These are phyloP conservation scores for Cheilosia variabilis DNA, from an alignment of 2,888 invertebrate species.

Conservation along the genomic window DNA sequence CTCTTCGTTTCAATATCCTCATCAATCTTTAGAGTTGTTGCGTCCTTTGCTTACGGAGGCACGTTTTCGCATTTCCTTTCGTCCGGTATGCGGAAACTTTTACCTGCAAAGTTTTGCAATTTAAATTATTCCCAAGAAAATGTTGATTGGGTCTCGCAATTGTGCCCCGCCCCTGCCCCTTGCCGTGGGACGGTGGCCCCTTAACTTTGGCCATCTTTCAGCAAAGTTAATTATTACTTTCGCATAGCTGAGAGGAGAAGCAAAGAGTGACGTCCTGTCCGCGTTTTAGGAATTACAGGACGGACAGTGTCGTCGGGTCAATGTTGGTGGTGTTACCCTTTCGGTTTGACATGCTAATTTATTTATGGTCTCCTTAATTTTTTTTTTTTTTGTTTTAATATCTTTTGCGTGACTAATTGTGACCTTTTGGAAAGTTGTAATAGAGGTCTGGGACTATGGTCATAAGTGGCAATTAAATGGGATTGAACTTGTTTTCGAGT, in stretches of 20 bases:
- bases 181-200: neutral
- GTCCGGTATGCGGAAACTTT: slow-evolving; percentile 25
- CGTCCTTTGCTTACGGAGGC: slow-evolving; percentile 19
- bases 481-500: slow-evolving; percentile 30
- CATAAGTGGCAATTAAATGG: slow-evolving; percentile 55
- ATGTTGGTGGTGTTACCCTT: slow-evolving; percentile 43
- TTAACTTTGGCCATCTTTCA: slow-evolving; percentile 71
- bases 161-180: neutral
- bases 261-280: slow-evolving; percentile 15
- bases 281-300: slow-evolving; percentile 24
- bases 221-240: slow-evolving; percentile 71
- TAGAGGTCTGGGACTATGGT: slow-evolving; percentile 6
- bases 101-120: slow-evolving; percentile 68
- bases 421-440: slow-evolving; percentile 8
- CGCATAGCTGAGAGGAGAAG: slow-evolving; percentile 1
- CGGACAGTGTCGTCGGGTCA: slow-evolving; percentile 37
- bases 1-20: slow-evolving; percentile 49
- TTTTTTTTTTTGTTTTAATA: slow-evolving; percentile 18
- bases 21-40: slow-evolving; percentile 54
- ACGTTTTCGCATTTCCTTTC: neutral
- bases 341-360: slow-evolving; percentile 70
- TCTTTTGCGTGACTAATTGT: slow-evolving; percentile 48
- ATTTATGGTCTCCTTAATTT: slow-evolving; percentile 48
- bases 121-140: slow-evolving; percentile 69
- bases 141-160: slow-evolving; percentile 66